Base-by-base conservation (phyloP, 2,797 vertebrate genomes). In the Arrhamphus sclerolepis region DNA sequence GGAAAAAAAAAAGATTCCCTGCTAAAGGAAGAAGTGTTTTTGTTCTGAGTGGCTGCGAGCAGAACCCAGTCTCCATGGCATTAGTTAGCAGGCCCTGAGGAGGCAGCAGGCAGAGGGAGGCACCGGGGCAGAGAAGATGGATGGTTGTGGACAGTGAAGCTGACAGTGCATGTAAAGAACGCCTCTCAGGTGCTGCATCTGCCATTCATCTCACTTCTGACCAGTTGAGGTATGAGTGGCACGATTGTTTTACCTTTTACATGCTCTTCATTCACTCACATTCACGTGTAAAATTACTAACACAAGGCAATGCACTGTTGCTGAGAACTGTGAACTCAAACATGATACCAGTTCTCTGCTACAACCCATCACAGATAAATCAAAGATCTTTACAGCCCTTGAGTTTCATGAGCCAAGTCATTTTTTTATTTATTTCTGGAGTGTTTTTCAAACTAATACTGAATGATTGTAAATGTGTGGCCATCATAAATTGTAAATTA, bases 121-220 rank as follows among this genome's bases (percentile, higher is more conserved):
- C 66, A 72, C 58, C 40, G 2, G 79, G 83, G 76, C 82, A 70
- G 67, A 56, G 81, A 87, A 89, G 90, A 93, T 75, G 84, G 90
- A 92, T 91, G 85, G 80, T 68, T 80, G 58, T 50, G 75, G 79
- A 89, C 82, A 91, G 80, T 16, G 53, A 70, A 81, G 78, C 84
- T 85, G 90, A 90, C 87, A 87, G 87, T 70, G 77, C 86, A 85
- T 87, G 88, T 86, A 87, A 83, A 86, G 78, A 88, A 76, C 85
- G 74, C 80, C 87, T 90, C 85, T 85, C 84, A 89, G 89, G 85
- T 90, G 83, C 78, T 83, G 83, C 80, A 82, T 83, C 83, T 80
- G 81, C 86, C 84, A 90, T 90, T 85, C 82, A 85, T 91, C 89
- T 90, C 85, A 83, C 83, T 84, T 85, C 72, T 84, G 85, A 87